phyloP scores from a whole-genome alignment of 2,113 vertebrate genomes.

The Pelmatolapia mariae region DNA sequence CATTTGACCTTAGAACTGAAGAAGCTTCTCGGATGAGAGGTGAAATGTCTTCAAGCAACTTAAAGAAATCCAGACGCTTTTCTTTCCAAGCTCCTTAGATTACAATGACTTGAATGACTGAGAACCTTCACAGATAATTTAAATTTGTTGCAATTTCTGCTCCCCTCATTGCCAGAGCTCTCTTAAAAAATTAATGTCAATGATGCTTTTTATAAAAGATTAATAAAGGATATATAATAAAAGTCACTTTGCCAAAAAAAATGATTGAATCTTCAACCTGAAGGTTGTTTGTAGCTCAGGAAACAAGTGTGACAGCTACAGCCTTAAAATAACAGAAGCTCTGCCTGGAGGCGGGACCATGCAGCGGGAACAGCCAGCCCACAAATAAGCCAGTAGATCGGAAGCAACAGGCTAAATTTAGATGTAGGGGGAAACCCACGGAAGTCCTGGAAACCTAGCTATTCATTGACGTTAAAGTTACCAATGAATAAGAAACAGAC shows the following conservation, averaged over 20 bases:
- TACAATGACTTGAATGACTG: not conserved
- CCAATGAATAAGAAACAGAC: not conserved
- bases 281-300: not conserved
- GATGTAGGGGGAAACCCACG: not conserved
- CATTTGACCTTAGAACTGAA: not conserved
- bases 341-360: not conserved
- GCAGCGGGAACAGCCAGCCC: not conserved
- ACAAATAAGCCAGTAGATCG: not conserved
- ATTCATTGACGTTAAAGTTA: not conserved
- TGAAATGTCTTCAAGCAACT: not conserved
- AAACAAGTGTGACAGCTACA: not conserved
- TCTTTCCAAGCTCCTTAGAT: rapidly evolving
- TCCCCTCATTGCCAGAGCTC: not conserved
- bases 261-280: not conserved
- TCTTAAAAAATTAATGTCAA: not conserved
- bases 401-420: not conserved
- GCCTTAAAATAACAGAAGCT: not conserved
- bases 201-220: not conserved
- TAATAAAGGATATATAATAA: not conserved
- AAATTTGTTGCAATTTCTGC: not conserved
- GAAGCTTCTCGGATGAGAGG: not conserved
- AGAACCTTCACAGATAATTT: not conserved
- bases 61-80: rapidly evolving
- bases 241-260: not conserved
- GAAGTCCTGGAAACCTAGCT: not conserved